Evolutionary conservation across 2,113 vertebrate species (phyloP).

Genomic region (Mionectes macconnelli): DNA sequence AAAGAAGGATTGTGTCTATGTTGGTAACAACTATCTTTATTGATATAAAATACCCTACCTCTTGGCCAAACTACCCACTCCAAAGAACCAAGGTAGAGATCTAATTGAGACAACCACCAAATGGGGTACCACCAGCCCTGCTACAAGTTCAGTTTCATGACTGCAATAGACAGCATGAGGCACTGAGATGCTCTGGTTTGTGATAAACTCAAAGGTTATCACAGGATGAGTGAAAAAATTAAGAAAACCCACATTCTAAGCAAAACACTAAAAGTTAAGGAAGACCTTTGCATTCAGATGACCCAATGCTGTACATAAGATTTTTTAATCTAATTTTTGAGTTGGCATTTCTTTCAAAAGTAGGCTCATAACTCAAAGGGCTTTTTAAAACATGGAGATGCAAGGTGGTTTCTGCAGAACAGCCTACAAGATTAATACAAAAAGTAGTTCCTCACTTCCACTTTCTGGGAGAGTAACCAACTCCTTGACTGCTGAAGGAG

Average conservation of each 20-base stretch:
- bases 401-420: background rate
- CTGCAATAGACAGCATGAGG: background rate
- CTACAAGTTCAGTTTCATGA: rapidly evolving
- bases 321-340: background rate
- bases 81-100: background rate
- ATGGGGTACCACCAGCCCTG: background rate
- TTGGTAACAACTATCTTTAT: background rate
- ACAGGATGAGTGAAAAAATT: background rate
- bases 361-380: background rate
- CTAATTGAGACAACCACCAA: background rate
- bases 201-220: background rate
- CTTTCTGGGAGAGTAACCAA: background rate
- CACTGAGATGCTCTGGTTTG: background rate
- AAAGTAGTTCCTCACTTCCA: background rate
- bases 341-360: background rate
- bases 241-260: background rate
- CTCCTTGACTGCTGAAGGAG: background rate
- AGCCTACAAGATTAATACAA: background rate
- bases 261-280: background rate
- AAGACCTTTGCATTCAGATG: background rate
- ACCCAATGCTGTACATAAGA: background rate
- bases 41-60: rapidly evolving
- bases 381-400: background rate
- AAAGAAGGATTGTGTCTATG: background rate
- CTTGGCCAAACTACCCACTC: background rate